Conservation (phyloP, 2,113 vertebrate genomes). For the Orientallactaga bullata region DNA sequence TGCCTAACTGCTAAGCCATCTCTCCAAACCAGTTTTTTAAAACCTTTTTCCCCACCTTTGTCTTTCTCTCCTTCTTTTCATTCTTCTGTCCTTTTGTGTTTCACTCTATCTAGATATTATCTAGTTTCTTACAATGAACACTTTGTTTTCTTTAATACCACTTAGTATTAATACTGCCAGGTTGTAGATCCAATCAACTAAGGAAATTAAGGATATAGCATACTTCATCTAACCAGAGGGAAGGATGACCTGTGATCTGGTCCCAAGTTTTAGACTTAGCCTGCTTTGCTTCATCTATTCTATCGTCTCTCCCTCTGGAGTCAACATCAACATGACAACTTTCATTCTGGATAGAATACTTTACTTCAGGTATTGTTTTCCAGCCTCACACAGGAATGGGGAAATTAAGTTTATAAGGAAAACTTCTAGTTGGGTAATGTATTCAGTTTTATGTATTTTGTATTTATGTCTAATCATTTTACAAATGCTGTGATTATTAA, state of each 20-base stretch:
- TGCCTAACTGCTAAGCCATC: no score
- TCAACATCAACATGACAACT: background rate
- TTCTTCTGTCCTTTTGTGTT: background rate
- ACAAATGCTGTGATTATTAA: background rate
- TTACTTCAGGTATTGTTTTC: background rate
- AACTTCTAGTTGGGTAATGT: background rate
- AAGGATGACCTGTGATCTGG: background rate
- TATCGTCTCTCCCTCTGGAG: background rate
- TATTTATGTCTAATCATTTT: background rate
- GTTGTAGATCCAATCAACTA: background rate
- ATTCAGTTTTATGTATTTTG: background rate
- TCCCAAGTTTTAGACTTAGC: background rate
- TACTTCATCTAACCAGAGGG: rapidly evolving
- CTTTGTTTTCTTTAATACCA: background rate
- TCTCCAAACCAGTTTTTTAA: no score
- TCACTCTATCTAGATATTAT: background rate
- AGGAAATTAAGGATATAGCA: background rate
- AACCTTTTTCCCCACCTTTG: no score
- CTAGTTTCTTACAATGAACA: background rate
- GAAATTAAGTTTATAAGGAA: background rate
- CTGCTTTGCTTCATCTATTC: background rate
- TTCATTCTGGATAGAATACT: background rate
- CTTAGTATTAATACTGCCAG: background rate
- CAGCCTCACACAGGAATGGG: background rate
- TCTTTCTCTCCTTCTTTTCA: background rate